These are phyloP conservation scores for Aegithalos caudatus DNA, from an alignment of 2,113 vertebrate genomes.

Conservation along the genomic window DNA sequence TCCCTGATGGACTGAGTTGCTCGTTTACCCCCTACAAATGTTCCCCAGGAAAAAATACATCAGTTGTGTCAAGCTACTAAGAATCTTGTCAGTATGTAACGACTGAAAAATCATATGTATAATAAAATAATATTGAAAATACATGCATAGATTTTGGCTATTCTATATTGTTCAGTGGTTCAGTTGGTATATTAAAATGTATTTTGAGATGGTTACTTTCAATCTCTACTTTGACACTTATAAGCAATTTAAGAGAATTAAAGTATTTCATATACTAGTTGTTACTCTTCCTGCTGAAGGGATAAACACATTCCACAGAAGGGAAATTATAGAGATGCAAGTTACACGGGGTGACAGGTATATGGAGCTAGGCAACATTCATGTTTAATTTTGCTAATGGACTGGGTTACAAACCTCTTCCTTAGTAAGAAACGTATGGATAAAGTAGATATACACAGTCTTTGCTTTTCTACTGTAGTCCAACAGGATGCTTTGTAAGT, in stretches of 20 bases:
- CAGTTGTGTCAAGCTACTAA: neutral
- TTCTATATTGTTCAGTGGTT: neutral
- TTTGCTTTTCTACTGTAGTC: constrained; percentile 21
- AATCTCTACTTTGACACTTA: neutral
- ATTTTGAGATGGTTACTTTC: neutral
- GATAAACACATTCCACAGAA: neutral
- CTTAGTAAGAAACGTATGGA: neutral
- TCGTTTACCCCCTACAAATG: neutral
- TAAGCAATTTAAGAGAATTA: neutral
- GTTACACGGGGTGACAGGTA: neutral
- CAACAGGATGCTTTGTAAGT: constrained; percentile 33
- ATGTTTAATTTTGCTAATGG: neutral
- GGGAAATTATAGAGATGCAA: neutral
- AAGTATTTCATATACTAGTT: neutral
- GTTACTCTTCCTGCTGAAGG: neutral
- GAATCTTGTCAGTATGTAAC: neutral
- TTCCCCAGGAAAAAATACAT: neutral
- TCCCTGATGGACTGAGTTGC: neutral
- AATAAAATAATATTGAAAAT: neutral
- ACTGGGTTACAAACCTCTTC: neutral
- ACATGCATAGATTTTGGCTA: neutral
- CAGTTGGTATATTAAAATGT: neutral
- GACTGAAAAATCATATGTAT: neutral
- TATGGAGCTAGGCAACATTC: neutral
- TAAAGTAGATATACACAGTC: neutral